Evolutionary conservation across 1,140 invertebrate species (phyloP).

Genomic region (Papilio machaon): DNA sequence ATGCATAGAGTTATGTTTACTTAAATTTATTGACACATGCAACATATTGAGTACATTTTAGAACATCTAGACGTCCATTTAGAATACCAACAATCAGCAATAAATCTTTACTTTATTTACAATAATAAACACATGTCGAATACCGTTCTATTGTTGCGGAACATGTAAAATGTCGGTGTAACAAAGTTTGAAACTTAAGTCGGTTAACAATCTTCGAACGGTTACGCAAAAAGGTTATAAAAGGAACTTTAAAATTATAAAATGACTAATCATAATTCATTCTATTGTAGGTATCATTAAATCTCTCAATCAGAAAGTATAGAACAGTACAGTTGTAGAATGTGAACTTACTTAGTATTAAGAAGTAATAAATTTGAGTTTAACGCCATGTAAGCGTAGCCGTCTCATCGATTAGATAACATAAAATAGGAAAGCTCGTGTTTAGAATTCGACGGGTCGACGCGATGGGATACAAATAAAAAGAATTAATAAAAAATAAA

Average conservation of each 20-base stretch:
- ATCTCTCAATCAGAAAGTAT: slow-evolving; percentile 11
- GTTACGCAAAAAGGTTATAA: neutral
- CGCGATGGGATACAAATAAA: slow-evolving; percentile 64
- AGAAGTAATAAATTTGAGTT: slow-evolving; percentile 39
- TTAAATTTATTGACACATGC: slow-evolving; percentile 37
- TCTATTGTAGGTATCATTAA: neutral
- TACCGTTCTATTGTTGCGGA: slow-evolving; percentile 31
- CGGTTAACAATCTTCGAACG: slow-evolving; percentile 7
- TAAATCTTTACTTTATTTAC: slow-evolving; percentile 39
- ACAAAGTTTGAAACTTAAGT: slow-evolving; percentile 15
- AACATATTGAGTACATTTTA: slow-evolving; percentile 39
- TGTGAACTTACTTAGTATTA: slow-evolving; percentile 35
- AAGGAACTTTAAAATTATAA: neutral
- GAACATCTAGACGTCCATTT: slow-evolving; percentile 36
- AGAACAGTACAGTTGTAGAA: slow-evolving; percentile 14
- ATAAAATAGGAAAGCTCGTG: slow-evolving; percentile 70
- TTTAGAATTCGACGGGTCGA: slow-evolving; percentile 66
- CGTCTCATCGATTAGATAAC: slow-evolving; percentile 59
- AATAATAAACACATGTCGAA: slow-evolving; percentile 38
- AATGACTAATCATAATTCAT: neutral
- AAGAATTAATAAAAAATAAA: slow-evolving; percentile 69
- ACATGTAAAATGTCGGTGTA: slow-evolving; percentile 14
- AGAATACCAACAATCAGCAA: slow-evolving; percentile 39
- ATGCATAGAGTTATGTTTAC: slow-evolving; percentile 32
- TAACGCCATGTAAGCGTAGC: slow-evolving; percentile 59